Conservation (phyloP, 64 coral and sea anemone genomes). For the Stichodactyla helianthus region DNA sequence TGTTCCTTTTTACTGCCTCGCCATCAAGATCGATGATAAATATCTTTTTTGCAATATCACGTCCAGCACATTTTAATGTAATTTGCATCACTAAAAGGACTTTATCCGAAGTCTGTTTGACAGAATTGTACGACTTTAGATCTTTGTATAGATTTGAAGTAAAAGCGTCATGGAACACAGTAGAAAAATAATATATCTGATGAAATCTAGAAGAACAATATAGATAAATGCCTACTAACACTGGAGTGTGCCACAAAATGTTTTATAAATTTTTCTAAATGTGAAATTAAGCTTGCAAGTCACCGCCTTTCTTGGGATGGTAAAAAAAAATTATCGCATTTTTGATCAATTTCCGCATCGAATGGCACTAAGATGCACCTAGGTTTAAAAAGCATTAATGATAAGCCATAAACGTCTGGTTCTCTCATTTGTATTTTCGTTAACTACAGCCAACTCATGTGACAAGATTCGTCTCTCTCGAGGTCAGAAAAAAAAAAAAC, state of each 20-base stretch:
- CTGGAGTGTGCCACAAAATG: neutral
- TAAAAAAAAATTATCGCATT: neutral
- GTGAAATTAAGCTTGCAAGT: neutral
- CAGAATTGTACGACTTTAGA: slow-evolving; percentile 15
- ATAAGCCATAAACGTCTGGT: neutral
- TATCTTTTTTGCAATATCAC: neutral
- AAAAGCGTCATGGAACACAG: neutral
- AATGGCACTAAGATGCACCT: slow-evolving; percentile 6
- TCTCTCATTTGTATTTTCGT: neutral
- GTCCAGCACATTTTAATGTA: neutral
- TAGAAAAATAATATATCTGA: neutral
- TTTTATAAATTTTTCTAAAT: neutral
- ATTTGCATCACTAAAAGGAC: slow-evolving; percentile 5
- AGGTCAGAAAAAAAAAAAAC: neutral
- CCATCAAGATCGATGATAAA: neutral
- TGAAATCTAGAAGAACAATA: slow-evolving; percentile 13
- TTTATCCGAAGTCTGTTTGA: slow-evolving; percentile 14
- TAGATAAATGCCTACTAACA: neutral
- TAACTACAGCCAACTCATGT: neutral
- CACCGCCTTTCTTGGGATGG: neutral
- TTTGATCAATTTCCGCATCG: slow-evolving; percentile 14
- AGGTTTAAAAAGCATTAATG: neutral
- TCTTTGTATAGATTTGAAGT: neutral
- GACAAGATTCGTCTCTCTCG: neutral
- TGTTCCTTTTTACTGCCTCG: neutral